A percentile compares a stretch with the other conserved stretches of the same genome.
phyloP scores from a whole-genome alignment of 2,888 invertebrate genomes.

The Pseudanteris insignis region DNA sequence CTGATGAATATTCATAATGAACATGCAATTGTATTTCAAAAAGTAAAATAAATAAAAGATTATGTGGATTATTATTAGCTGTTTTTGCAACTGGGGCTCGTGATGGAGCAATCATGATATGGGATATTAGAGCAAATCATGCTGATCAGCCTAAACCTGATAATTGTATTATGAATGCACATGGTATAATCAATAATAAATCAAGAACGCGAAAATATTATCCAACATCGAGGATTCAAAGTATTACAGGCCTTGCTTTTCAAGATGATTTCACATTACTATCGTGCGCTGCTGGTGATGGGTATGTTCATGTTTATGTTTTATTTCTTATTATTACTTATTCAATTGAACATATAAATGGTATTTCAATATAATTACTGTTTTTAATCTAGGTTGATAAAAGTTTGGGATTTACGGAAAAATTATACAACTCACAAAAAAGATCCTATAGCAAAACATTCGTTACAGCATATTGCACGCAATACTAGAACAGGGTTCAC shows the following conservation, averaged over 20 bases:
- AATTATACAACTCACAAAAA: slow-evolving; percentile 77
- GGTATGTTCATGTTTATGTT: slow-evolving; percentile 67
- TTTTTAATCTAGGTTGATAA: slow-evolving; percentile 72
- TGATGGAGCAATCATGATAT: slow-evolving; percentile 86
- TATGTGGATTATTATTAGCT: no score
- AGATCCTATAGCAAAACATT: slow-evolving; percentile 77
- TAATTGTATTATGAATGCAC: slow-evolving; percentile 76
- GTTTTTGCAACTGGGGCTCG: slow-evolving; percentile 89
- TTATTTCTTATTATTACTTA: no score
- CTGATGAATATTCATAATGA: no score
- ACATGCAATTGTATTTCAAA: no score
- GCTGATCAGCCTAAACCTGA: slow-evolving; percentile 72
- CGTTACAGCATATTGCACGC: slow-evolving; percentile 78
- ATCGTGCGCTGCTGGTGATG: slow-evolving; percentile 88
- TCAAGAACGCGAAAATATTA: slow-evolving; percentile 63
- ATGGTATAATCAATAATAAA: slow-evolving; percentile 65
- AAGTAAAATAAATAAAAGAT: no score
- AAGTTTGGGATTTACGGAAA: slow-evolving; percentile 88
- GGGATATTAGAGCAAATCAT: slow-evolving; percentile 77
- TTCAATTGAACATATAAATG: no score
- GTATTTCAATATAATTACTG: background rate
- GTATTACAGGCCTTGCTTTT: slow-evolving; percentile 85
- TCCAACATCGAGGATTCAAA: slow-evolving; percentile 70
- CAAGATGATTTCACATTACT: slow-evolving; percentile 81
- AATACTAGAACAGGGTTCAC: slow-evolving; percentile 80